Base-by-base conservation (phyloP, 2,113 vertebrate species). In the Limanda limanda region DNA sequence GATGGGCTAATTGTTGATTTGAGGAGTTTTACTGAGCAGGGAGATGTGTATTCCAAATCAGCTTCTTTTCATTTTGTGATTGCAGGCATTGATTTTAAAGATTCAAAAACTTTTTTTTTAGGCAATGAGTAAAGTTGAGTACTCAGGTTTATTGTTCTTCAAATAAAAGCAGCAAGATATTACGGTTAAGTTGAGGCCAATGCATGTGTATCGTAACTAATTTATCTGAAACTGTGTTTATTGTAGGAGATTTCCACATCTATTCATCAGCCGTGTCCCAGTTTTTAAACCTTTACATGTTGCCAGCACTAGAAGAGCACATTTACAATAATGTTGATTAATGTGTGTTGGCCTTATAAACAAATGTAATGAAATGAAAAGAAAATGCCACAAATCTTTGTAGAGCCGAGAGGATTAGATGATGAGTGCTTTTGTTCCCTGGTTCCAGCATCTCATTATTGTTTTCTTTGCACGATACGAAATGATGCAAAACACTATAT, bases 1-100 rank as follows among this genome's bases (percentile, higher is more conserved):
- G 82, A 86, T 88, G 81, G 67, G 71, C 60, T 65, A 72, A 82
- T 67, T 86, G 71, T 72, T 68, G 24, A 60, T 48, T 68, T 67
- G 21, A 47, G 37, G 69, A 73, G 56, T 65, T 40, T 66, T 13
- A 78, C 54, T 12, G 65, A 68, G 47, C 6, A 31, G 45, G 18
- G 45, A 67, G 60, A 63, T 65, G 12, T 45, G 10, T 69, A 48
- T 40, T 74, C 17, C 25, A 62, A 54, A 73, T 78, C 21, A 52
- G 4, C 17, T 70, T 77, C 21, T 73, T 81, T 64, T 60, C 37
- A 74, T 68, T 65, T 69, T 37, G 25, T 35, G 8, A 69, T 21
- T 42, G 14, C 31, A 58, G 65, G 45, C 10, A 73, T 27, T 27
- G 51, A 47, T 58, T 77, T 71, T 13, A 21, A 48, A 48, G 47